These are phyloP conservation scores for Macropus fuliginosus DNA, from an alignment of 2,797 vertebrate species.

Conservation along the genomic window DNA sequence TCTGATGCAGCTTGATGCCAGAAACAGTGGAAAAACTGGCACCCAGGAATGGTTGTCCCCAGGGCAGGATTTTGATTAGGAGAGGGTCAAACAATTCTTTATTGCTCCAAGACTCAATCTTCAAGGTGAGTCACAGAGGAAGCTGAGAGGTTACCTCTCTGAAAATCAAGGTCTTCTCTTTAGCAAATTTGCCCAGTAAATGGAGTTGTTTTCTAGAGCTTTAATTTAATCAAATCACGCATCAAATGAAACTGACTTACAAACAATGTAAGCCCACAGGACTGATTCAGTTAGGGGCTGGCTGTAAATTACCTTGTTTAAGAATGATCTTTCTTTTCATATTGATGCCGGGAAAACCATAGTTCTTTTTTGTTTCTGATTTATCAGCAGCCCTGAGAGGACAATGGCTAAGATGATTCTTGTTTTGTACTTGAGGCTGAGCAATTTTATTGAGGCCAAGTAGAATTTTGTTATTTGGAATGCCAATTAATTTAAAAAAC, in stretches of 20 bases:
- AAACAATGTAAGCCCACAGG: background rate
- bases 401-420: conserved; percentile 16
- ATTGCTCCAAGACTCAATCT: background rate
- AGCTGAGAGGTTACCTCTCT: conserved; percentile 23
- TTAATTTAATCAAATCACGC: background rate
- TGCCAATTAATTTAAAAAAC: background rate
- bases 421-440: conserved; percentile 8
- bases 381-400: background rate
- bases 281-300: background rate
- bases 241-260: background rate
- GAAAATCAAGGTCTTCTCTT: conserved; percentile 35
- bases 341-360: background rate
- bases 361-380: background rate
- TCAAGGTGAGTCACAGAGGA: background rate
- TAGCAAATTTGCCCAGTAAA: background rate
- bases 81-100: conserved; percentile 10
- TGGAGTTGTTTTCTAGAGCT: conserved; percentile 35
- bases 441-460: conserved; percentile 1
- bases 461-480: conserved; percentile 11
- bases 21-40: conserved; percentile 20
- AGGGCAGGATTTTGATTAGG: conserved; percentile 8
- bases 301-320: background rate
- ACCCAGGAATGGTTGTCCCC: conserved; percentile 28
- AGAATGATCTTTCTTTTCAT: background rate
- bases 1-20: conserved; percentile 44